Evolutionary conservation across 1,140 invertebrate genomes (phyloP), one percentile per base, ranked within the genome.

Genomic region (Zaprionus vittiger): DNA sequence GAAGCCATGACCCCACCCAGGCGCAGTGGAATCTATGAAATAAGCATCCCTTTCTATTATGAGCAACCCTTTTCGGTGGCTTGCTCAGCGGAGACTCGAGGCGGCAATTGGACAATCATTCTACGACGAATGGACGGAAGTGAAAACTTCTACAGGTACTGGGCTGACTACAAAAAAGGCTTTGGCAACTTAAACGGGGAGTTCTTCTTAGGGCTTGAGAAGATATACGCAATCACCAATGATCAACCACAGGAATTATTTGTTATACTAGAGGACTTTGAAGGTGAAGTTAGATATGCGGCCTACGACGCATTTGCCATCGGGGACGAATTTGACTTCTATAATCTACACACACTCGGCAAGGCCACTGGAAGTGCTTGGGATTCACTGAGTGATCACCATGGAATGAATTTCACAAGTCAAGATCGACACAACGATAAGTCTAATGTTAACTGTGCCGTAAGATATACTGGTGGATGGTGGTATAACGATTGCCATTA

Each of bases 181-280:
- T 95, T 95, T 81, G 95, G 95, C 0, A 94, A 95, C 69, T 65
- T 95, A 5, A 93, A 93, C 15, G 93, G 94, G 1, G 94, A 95
- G 80, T 95, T 95, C 78, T 95, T 95, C 93, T 87, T 95, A 4
- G 95, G 95, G 14, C 80, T 95, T 47, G 94, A 95, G 26, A 95
- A 95, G 62, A 80, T 95, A 4, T 92, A 94, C 77, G 92, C 91
- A 49, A 65, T 95, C 9, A 95, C 94, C 5, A 22, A 22, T 22
- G 52, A 54, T 14, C 22, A 26, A 5, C 6, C 2, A 2, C 20
- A 54, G 20, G 52, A 54, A 12, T 26, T 54, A 20, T 0, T 54
- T 6, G 14, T 54, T 24, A n/a, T 47, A 11, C 44, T 47, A 1
- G 44, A 47, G 17, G 44, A 47, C 12, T 20, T 7, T 17, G n/a